phyloP scores from a whole-genome alignment of 1,140 invertebrate species.

The Phenacoccus solenopsis region DNA sequence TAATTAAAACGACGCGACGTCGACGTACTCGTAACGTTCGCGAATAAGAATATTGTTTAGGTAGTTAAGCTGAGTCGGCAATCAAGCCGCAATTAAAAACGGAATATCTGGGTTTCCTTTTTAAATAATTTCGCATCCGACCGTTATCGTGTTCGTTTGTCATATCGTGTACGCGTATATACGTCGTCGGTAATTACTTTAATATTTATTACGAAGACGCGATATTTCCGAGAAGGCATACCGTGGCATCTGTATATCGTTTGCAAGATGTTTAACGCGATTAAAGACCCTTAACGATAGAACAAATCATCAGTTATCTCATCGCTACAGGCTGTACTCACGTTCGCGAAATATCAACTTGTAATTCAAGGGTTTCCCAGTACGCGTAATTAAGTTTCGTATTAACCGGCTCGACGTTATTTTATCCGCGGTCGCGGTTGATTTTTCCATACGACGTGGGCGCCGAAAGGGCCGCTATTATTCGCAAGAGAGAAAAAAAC shows the following conservation, averaged over 20 bases:
- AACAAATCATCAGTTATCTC: constrained; percentile 16
- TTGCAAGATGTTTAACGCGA: not conserved
- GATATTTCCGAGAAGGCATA: not conserved
- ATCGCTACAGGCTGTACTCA: not conserved
- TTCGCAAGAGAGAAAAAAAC: no score
- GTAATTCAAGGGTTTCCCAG: not conserved
- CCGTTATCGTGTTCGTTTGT: not conserved
- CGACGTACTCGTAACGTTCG: not conserved
- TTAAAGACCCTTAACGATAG: constrained; percentile 12
- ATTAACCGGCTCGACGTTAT: no score
- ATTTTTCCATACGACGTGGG: no score
- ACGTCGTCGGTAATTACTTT: constrained; percentile 12
- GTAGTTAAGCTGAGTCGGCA: not conserved
- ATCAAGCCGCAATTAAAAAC: not conserved
- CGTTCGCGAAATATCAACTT: not conserved
- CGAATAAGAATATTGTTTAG: no score
- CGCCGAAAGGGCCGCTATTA: no score
- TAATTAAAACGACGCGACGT: not conserved
- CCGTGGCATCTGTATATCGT: constrained; percentile 6
- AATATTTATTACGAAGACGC: constrained; percentile 9
- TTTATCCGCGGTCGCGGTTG: no score
- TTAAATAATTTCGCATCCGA: not conserved
- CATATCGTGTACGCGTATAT: not conserved
- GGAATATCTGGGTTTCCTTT: not conserved
- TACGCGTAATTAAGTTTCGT: no score